Conservation (phyloP, 2,113 vertebrate genomes). For the Orthonyx spaldingii region DNA sequence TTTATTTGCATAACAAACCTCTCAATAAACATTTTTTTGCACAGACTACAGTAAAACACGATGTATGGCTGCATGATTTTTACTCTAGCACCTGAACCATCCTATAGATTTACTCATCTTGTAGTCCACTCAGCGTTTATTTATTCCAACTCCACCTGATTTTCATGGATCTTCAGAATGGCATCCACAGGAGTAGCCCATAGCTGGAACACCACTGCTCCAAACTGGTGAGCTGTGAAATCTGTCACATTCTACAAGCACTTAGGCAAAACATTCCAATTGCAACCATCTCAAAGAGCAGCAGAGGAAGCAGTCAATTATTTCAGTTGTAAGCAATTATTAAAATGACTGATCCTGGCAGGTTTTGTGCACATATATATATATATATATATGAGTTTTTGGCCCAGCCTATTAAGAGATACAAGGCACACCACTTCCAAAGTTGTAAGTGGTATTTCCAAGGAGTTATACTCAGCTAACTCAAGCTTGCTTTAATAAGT, state of each 20-base stretch:
- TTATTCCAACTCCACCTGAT: not conserved
- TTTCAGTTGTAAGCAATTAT: not conserved
- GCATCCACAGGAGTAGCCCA: not conserved
- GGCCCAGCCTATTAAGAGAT: not conserved
- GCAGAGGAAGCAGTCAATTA: not conserved
- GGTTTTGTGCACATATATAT: not conserved
- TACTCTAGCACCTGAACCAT: not conserved
- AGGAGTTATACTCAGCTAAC: not conserved
- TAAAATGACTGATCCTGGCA: not conserved
- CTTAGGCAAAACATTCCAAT: not conserved
- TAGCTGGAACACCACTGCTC: not conserved
- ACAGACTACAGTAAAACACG: not conserved
- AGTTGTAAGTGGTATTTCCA: not conserved
- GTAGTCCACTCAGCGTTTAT: not conserved
- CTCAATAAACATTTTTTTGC: not conserved
- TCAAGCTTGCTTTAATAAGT: not conserved
- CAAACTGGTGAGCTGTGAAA: not conserved
- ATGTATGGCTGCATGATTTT: accelerated
- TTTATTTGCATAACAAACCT: constrained; percentile 31
- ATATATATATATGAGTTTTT: not conserved
- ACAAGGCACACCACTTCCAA: not conserved
- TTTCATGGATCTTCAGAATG: not conserved
- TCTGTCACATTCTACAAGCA: not conserved
- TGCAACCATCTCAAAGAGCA: not conserved
- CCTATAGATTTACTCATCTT: not conserved